Conservation (phyloP, 2,797 vertebrate genomes). For the Pseudocheirus occidentalis region DNA sequence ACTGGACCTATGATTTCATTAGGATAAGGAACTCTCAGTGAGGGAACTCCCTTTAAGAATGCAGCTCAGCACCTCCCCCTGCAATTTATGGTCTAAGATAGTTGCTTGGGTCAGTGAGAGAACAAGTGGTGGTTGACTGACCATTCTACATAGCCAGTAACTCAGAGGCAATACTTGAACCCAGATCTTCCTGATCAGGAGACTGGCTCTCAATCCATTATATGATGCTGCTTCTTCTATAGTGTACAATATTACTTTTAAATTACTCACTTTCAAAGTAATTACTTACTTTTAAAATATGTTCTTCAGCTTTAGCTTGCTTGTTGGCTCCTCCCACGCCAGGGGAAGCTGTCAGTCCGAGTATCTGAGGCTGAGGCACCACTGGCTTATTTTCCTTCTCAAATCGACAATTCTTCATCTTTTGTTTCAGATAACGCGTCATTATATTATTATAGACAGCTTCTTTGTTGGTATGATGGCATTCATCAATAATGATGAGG, state of each 20-base stretch:
- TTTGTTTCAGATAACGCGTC: slow-evolving; percentile 93
- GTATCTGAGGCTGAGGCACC: slow-evolving; percentile 90
- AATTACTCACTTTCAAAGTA: not conserved
- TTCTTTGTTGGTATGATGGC: slow-evolving; percentile 97
- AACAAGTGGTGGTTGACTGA: not conserved
- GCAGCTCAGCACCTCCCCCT: not conserved
- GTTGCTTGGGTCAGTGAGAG: not conserved
- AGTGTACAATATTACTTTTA: not conserved
- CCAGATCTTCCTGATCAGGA: not conserved
- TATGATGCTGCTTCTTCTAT: not conserved
- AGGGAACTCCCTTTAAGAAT: not conserved
- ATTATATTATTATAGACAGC: slow-evolving; percentile 96
- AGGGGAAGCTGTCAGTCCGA: slow-evolving; percentile 96
- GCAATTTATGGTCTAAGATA: not conserved
- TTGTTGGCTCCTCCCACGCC: slow-evolving; percentile 93
- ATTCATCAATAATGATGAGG: slow-evolving; percentile 95
- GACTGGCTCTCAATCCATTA: not conserved
- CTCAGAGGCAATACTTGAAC: not conserved
- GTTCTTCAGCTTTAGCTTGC: slow-evolving; percentile 89
- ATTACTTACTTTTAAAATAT: slow-evolving; percentile 93
- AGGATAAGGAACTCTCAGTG: not conserved
- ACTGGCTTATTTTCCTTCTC: slow-evolving; percentile 86
- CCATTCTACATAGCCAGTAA: not conserved
- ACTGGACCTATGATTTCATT: not conserved
- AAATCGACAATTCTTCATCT: slow-evolving; percentile 86